Conservation (phyloP, 2,797 vertebrate genomes). For the Galagoides demidoff region DNA sequence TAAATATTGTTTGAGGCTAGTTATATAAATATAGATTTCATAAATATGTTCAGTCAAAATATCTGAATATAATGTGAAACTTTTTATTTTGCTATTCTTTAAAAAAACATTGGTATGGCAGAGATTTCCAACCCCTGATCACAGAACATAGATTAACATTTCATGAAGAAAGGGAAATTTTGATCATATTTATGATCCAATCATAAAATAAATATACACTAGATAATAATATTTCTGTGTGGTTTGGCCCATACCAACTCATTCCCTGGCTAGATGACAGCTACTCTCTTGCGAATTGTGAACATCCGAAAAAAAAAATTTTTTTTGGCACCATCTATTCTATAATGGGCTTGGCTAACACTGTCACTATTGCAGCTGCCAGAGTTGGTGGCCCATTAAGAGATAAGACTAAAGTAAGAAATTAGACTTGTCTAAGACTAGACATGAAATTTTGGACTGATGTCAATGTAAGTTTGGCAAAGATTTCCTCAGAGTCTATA, state of each 20-base stretch:
- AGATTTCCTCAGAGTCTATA: not conserved
- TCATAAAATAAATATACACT: conserved; percentile 77
- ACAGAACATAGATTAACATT: conserved; percentile 72
- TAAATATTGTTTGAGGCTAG: conserved; percentile 41
- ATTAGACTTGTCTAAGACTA: not conserved
- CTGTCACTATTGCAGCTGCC: not conserved
- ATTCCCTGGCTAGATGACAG: conserved; percentile 69
- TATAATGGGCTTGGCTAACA: conserved; percentile 7
- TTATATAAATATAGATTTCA: conserved; percentile 34
- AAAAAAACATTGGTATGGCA: conserved; percentile 53
- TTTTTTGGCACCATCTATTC: not conserved
- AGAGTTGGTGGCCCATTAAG: conserved; percentile 2
- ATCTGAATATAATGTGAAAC: not conserved
- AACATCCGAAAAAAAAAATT: not conserved
- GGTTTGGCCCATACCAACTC: conserved; percentile 69
- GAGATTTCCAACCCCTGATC: conserved; percentile 32
- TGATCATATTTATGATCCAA: conserved; percentile 65
- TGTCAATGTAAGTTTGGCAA: not conserved
- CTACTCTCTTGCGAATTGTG: conserved; percentile 59
- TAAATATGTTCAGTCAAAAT: conserved; percentile 41
- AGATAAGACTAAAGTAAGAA: not conserved
- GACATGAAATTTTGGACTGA: conserved; percentile 6
- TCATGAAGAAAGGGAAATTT: conserved; percentile 74
- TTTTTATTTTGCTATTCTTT: conserved; percentile 57
- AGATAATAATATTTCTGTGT: conserved; percentile 77